Base-by-base conservation (phyloP, 2,888 invertebrate species). In the Exephanes ischioxanthus region DNA sequence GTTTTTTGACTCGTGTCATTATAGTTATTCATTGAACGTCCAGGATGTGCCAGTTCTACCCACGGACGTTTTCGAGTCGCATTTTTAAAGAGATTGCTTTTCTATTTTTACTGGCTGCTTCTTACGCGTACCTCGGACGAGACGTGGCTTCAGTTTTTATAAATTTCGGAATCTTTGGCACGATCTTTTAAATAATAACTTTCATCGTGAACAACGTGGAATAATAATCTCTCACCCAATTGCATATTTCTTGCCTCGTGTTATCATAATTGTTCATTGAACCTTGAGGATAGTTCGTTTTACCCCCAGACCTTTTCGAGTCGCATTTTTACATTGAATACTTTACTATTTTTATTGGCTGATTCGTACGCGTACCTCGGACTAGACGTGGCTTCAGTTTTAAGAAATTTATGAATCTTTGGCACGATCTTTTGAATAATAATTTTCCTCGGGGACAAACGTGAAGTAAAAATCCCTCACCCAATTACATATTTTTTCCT, bases 101-200 rank as follows among this genome's bases (percentile, higher is more conserved):
- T 16, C 4, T 16, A 16, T 48, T 16, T 48, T 48, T 41, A 11
- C 11, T 33, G 41, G 2, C 41, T 41, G 61, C n/a, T 79, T 67
- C 19, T 26, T 45, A 51, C 66, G 67, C 30, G 63, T 61, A 61
- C 26, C 14, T 26, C 61, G 26, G 61, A 61, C 61, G 58, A 78
- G 53, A 58, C 48, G 4, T 22, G 58, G 61, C 45, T 55, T 9
- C 16, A 30, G 58, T 45, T 70, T 68, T 70, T 61, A 3, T 14
- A 1, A 78, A 70, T 22, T 22, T 78, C 30, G 41, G 61, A 61
- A 30, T 41, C 11, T 41, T 41, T 41, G 41, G 41, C 7, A 41
- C 41, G 41, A 41, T 41, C 41, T 3, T 11, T 41, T 41, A 41
- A 41, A 1, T 3, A 11, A 41, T 9, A 11, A 41, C 11, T 41